phyloP scores from a whole-genome alignment of 2,113 vertebrate species.

The Neoarius graeffei region DNA sequence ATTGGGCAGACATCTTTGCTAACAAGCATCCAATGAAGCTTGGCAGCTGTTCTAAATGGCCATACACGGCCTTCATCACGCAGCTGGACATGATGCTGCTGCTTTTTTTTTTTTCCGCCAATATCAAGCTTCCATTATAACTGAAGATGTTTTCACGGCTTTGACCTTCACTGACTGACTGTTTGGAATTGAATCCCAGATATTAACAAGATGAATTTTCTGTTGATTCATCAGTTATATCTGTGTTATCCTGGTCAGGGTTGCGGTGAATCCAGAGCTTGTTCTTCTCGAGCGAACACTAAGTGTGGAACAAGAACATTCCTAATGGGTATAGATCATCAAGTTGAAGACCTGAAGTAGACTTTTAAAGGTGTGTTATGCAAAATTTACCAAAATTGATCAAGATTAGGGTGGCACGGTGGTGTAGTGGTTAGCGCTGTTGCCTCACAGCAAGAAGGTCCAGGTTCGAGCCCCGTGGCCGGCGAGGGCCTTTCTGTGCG shows the following conservation, averaged over 20 bases:
- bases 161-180: neutral
- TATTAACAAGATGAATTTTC: neutral
- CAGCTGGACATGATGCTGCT: neutral
- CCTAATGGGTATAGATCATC: no score
- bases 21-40: constrained; percentile 49
- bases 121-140: neutral
- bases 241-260: neutral
- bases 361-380: no score
- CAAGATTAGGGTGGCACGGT: no score
- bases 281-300: neutral
- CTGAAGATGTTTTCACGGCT: constrained; percentile 13
- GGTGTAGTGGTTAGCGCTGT: no score
- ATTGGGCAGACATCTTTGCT: constrained; percentile 40
- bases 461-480: no score
- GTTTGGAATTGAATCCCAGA: neutral
- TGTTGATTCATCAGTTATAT: neutral
- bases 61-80: constrained; percentile 10
- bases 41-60: constrained; percentile 45
- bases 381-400: no score
- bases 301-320: neutral
- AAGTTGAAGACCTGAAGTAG: no score
- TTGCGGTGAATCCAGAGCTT: neutral
- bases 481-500: no score
- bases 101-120: neutral
- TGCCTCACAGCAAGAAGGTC: no score